Evolutionary conservation across 2,797 vertebrate genomes (phyloP), one percentile per base, ranked within the genome.

Genomic region (Lepus oiostolus): DNA sequence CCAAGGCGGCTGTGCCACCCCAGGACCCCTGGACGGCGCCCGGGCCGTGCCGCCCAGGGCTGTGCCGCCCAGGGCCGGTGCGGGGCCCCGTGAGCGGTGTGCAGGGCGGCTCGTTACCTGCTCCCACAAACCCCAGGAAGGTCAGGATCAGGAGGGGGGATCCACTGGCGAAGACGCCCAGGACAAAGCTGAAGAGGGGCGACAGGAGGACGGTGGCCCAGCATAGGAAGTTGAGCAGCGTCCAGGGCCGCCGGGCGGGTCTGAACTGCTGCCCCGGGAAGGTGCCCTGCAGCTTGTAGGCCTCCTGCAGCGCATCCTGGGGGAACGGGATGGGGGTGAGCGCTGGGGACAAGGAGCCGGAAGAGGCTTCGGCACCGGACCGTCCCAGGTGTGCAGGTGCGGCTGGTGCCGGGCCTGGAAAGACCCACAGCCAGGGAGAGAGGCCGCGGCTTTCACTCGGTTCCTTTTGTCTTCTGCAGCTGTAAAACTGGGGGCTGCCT

Each of bases 141-240:
- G 98, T 98, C 82, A 99, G 99, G 97, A 99, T 99, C 95, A 99
- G 99, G 65, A 99, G 98, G 6, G 99, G 99, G 11, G 99, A 99
- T 88, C 99, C 99, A 19, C 99, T 99, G 98, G 99, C 99, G 24
- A 98, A 99, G 96, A 99, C 99, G 19, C 99, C 99, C 58, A 99
- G 98, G 72, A 99, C 99, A 85, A 99, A 99, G 16, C 99, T 99
- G 98, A 99, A 99, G 88, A 99, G 99, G 5, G 99, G 99, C 0
- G 99, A 99, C 24, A 99, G 99, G 81, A 99, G 99, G 71, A 99
- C 74, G 0, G 99, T 99, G 96, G 99, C 99, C 99, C 99, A 99
- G 97, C 99, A 99, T 84, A 99, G 97, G 97, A 99, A 99, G 97
- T 99, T 99, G 50, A 99, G 98, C 94, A 99, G 98, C 0, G 99